Conservation (phyloP, 2,797 vertebrate genomes). For the Ceryle rudis region DNA sequence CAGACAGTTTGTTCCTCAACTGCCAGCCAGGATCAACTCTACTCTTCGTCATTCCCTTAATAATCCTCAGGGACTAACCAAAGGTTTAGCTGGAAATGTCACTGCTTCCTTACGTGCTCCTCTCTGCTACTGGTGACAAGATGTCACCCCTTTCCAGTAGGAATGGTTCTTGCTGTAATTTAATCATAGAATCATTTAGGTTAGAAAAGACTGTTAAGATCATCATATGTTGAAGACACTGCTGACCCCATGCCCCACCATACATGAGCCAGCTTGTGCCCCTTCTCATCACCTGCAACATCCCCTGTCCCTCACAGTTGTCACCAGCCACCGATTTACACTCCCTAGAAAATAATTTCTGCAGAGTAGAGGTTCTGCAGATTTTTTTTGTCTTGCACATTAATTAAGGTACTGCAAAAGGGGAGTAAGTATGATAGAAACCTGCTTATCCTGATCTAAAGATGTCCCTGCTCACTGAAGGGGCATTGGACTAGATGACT, state of each 20-base stretch:
- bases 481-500: background rate
- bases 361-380: background rate
- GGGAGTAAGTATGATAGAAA: background rate
- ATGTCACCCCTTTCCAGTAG: background rate
- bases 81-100: background rate
- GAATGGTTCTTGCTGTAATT: background rate
- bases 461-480: background rate
- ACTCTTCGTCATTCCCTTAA: fast-evolving
- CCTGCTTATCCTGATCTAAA: background rate
- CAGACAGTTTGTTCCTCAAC: background rate
- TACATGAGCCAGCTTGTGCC: fast-evolving
- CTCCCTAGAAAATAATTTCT: background rate
- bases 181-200: background rate
- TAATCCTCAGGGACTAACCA: background rate
- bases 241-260: background rate
- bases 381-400: background rate
- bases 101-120: no score
- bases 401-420: background rate
- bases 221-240: background rate
- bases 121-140: background rate
- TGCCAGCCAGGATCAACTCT: background rate
- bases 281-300: background rate
- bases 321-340: background rate
- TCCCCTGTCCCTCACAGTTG: background rate
- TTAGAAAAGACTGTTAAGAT: background rate